These are phyloP conservation scores for Melanaphis sacchari DNA, from an alignment of 1,140 invertebrate genomes.

Conservation along the genomic window DNA sequence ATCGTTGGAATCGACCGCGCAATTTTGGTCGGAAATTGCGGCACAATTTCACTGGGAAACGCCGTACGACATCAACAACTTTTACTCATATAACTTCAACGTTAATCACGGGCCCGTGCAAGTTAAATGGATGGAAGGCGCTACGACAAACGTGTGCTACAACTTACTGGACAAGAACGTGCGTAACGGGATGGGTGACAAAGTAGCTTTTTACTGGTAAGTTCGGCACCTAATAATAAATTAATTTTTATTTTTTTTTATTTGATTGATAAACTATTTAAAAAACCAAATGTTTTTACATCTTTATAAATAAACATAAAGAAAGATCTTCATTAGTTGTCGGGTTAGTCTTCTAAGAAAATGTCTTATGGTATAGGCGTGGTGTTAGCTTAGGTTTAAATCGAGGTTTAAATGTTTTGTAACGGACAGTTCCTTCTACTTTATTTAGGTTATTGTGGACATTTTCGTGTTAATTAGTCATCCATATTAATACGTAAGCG, in stretches of 20 bases:
- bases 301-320: neutral
- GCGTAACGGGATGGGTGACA: conserved; percentile 83
- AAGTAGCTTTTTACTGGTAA: conserved; percentile 95
- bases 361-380: neutral
- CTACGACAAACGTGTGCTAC: conserved; percentile 93
- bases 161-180: conserved; percentile 93
- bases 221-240: conserved; percentile 60
- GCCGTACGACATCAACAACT: conserved; percentile 73
- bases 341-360: neutral
- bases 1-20: conserved; percentile 84
- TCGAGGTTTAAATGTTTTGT: neutral
- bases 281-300: neutral
- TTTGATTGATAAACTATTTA: neutral
- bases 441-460: neutral
- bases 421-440: too few species aligned
- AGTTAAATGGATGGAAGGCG: conserved; percentile 94
- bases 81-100: conserved; percentile 93
- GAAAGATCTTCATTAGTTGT: neutral
- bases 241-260: neutral
- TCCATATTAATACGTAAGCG: neutral
- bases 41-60: conserved; percentile 92
- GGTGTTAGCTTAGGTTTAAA: neutral
- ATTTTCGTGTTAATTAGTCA: neutral
- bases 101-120: conserved; percentile 84
- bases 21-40: conserved; percentile 89